Percentiles rank a stretch among this genome's conserved stretches.
Conservation (phyloP, 2,113 vertebrate species). For the Alectura lathami region DNA sequence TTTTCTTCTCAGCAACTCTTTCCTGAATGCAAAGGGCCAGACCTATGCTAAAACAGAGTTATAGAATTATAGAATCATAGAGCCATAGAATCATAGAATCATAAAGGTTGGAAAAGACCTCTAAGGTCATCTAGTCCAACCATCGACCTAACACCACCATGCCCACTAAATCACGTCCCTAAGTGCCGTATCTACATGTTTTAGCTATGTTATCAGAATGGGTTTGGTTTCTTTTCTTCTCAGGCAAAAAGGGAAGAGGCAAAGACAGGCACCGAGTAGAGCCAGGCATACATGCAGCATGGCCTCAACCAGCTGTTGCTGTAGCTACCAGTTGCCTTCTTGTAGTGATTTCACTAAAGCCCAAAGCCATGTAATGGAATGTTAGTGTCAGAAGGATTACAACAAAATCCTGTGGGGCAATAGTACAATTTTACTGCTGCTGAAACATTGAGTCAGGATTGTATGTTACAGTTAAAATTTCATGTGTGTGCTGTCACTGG, state of each 20-base stretch:
- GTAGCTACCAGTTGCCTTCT: not conserved
- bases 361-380: not conserved
- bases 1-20: not conserved
- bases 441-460: not conserved
- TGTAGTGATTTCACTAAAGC: not conserved
- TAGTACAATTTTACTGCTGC: not conserved
- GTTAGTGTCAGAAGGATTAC: not conserved
- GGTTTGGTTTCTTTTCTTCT: not conserved
- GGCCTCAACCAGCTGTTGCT: not conserved
- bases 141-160: no score
- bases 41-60: not conserved
- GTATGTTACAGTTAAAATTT: not conserved
- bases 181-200: no score
- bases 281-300: rapidly evolving
- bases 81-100: no score
- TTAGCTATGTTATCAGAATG: not conserved
- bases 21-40: not conserved
- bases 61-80: no score
- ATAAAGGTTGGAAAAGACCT: no score
- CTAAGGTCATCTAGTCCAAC: no score
- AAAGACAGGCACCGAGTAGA: not conserved
- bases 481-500: not conserved
- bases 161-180: no score
- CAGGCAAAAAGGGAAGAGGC: not conserved
- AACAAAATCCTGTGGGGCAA: not conserved